Conservation (phyloP, 2,888 invertebrate species). For the Ectropis crepuscularia region DNA sequence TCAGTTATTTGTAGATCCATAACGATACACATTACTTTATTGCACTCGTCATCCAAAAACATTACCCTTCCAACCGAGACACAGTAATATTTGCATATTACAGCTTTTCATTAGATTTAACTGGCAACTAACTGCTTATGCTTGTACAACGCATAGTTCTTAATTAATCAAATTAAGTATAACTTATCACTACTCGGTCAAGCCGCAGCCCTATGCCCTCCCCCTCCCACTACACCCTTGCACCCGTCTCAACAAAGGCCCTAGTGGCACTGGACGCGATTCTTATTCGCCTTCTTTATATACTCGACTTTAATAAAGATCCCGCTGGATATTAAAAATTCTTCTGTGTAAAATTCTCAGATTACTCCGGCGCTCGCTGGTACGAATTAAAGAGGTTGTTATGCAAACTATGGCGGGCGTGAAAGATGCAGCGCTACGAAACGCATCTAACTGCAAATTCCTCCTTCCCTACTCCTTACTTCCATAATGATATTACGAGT, state of each 20-base stretch:
- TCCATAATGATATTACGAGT: too few relatives aligned
- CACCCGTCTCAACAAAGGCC: constrained; percentile 54
- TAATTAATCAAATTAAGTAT: too few relatives aligned
- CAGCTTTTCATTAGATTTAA: too few relatives aligned
- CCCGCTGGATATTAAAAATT: constrained; percentile 76
- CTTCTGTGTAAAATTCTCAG: constrained; percentile 58
- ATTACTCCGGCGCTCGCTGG: constrained; percentile 44
- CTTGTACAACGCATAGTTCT: too few relatives aligned
- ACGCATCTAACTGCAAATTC: too few relatives aligned
- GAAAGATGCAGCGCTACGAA: not conserved
- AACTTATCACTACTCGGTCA: not conserved
- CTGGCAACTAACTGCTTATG: too few relatives aligned
- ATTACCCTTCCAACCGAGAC: too few relatives aligned
- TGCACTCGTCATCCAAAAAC: too few relatives aligned
- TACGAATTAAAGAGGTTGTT: constrained; percentile 59
- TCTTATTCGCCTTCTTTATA: constrained; percentile 54
- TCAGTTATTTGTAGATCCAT: too few relatives aligned
- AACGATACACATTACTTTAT: too few relatives aligned
- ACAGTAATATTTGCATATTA: too few relatives aligned
- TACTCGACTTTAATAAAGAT: constrained; percentile 73
- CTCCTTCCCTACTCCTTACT: too few relatives aligned
- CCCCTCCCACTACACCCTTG: constrained; percentile 26
- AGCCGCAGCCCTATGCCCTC: constrained; percentile 17
- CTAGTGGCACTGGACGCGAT: constrained; percentile 61
- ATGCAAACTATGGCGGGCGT: constrained; percentile 53